phyloP scores from a whole-genome alignment of 2,797 vertebrate genomes.

The Pithecia hirsuta region DNA sequence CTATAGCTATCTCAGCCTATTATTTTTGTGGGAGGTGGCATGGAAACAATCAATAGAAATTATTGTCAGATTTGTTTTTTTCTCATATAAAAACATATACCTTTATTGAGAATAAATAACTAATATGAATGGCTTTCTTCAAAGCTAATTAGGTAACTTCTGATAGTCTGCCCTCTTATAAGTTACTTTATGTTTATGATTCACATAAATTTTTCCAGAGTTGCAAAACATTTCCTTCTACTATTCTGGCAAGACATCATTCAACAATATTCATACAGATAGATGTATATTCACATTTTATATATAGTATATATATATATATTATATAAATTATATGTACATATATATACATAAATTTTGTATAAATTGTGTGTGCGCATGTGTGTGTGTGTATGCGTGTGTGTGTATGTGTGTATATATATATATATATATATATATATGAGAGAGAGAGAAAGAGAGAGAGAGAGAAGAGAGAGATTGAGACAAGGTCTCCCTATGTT shows the following conservation, averaged over 20 bases:
- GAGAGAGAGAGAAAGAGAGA: too few relatives aligned
- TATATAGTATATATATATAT: neutral
- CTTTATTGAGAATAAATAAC: constrained; percentile 1
- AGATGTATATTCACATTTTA: neutral
- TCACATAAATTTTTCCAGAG: neutral
- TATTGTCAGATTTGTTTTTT: neutral
- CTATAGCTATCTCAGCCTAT: neutral
- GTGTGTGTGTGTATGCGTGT: accelerated
- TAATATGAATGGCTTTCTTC: neutral
- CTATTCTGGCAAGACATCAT: neutral
- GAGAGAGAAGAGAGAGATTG: too few relatives aligned
- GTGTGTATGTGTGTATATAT: accelerated
- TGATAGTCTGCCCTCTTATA: neutral
- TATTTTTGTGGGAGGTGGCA: neutral
- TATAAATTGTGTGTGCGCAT: neutral
- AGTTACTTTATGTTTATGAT: neutral
- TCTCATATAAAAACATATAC: neutral
- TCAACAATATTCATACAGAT: neutral
- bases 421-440: neutral
- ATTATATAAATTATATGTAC: neutral
- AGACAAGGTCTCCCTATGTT: neutral
- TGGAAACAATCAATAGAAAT: neutral
- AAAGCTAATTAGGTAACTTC: neutral
- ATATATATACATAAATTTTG: too few relatives aligned
- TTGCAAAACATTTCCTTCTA: neutral